A percentile compares a stretch with the other conserved stretches of the same genome.
phyloP scores from a whole-genome alignment of 1,140 invertebrate species.

The Chironomus tepperi region DNA sequence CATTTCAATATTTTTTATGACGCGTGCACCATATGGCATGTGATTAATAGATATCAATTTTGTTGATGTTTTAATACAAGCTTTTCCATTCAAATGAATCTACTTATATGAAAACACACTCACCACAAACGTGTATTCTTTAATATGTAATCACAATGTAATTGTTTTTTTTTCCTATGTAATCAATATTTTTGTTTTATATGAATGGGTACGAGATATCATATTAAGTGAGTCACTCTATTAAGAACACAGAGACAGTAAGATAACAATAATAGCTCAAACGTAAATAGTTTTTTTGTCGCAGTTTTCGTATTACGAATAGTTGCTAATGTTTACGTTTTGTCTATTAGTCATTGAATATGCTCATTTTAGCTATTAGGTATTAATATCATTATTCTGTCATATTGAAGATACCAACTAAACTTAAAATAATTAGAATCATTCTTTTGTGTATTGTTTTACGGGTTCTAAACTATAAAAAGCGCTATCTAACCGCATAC shows the following conservation, averaged over 20 bases:
- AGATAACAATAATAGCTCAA: too few relatives aligned
- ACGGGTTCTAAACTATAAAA: too few relatives aligned
- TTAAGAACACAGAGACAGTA: too few relatives aligned
- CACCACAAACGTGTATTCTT: not conserved
- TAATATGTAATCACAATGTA: not conserved
- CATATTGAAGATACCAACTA: too few relatives aligned
- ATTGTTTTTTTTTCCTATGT: conserved; percentile 1
- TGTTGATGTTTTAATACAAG: not conserved
- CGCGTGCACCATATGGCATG: conserved; percentile 4
- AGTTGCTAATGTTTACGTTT: too few relatives aligned
- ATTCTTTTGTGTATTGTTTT: too few relatives aligned
- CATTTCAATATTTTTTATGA: not conserved
- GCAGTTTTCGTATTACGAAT: too few relatives aligned
- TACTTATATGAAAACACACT: not conserved
- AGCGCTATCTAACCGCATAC: not conserved
- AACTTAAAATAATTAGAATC: too few relatives aligned
- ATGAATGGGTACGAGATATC: not conserved
- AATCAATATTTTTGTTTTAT: not conserved
- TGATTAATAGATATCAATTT: conserved; percentile 14
- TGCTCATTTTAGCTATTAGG: too few relatives aligned
- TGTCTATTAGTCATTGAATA: too few relatives aligned
- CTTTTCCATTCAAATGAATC: not conserved
- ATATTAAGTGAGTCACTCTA: not conserved
- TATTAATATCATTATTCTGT: too few relatives aligned
- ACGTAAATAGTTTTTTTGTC: too few relatives aligned